A percentile compares a stretch with the other conserved stretches of the same genome.
These are phyloP conservation scores for Pantelozetes paolii DNA, from an alignment of 2,888 invertebrate species.

Conservation along the genomic window DNA sequence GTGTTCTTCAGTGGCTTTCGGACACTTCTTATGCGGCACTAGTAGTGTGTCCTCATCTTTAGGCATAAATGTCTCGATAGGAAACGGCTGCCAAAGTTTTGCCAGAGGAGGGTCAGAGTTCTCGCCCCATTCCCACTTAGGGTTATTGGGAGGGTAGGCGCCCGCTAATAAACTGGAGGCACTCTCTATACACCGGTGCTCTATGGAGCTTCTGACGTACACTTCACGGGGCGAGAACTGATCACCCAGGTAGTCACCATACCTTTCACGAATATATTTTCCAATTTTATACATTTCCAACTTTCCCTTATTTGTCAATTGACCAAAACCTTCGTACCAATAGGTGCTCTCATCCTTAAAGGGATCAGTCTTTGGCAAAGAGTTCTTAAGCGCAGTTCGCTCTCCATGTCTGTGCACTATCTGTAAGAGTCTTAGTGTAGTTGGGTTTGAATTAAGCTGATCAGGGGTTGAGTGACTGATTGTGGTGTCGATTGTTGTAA, in stretches of 20 bases:
- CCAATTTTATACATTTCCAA: slow-evolving; percentile 40
- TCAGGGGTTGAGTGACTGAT: too few relatives aligned
- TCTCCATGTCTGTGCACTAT: slow-evolving; percentile 42
- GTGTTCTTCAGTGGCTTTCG: slow-evolving; percentile 12
- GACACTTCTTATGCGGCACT: slow-evolving; percentile 34
- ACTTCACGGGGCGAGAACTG: slow-evolving; percentile 32
- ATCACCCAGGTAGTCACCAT: slow-evolving; percentile 19
- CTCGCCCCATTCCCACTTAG: slow-evolving; percentile 7
- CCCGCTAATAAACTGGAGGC: slow-evolving; percentile 7
- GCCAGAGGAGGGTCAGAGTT: neutral
- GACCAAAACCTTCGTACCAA: slow-evolving; percentile 39
- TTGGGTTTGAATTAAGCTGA: too few relatives aligned
- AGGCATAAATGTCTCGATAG: slow-evolving; percentile 38
- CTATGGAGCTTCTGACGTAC: slow-evolving; percentile 25
- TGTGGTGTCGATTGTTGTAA: too few relatives aligned
- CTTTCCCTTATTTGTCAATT: slow-evolving; percentile 37
- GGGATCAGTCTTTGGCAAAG: slow-evolving; percentile 38
- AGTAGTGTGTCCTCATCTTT: slow-evolving; percentile 38
- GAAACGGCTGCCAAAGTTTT: slow-evolving; percentile 39
- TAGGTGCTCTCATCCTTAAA: slow-evolving; percentile 2
- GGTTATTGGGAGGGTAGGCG: slow-evolving; percentile 28
- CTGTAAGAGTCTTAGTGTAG: slow-evolving; percentile 37
- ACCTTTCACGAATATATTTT: slow-evolving; percentile 23
- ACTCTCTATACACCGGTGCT: slow-evolving; percentile 41
- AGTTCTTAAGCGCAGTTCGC: slow-evolving; percentile 21